phyloP scores from a whole-genome alignment of 2,888 invertebrate genomes.

The Megastigmus dorsalis region DNA sequence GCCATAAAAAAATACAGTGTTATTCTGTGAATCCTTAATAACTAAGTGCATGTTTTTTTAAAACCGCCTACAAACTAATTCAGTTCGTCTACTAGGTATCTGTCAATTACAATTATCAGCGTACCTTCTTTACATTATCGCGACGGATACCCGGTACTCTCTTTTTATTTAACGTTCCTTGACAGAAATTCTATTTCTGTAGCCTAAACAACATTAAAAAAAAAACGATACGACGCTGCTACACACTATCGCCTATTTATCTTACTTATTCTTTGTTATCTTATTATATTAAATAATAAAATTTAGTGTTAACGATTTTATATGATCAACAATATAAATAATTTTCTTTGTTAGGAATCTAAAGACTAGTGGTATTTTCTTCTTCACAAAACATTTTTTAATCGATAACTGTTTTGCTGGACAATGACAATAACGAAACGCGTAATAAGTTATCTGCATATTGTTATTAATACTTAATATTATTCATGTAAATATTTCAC shows the following conservation, averaged over 20 bases:
- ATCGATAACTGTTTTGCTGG: constrained; percentile 2
- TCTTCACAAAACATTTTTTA: neutral
- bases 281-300: constrained; percentile 20
- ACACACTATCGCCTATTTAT: constrained; percentile 10
- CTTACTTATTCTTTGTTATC: neutral
- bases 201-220: constrained; percentile 2
- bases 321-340: constrained; percentile 37
- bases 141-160: neutral
- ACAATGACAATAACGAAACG: neutral
- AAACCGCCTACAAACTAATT: constrained; percentile 9
- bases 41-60: constrained; percentile 4
- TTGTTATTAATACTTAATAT: neutral
- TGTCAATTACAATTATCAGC: neutral
- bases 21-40: constrained; percentile 12
- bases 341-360: constrained; percentile 38
- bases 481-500: neutral
- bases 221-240: neutral
- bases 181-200: neutral
- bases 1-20: constrained; percentile 43
- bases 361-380: constrained; percentile 43
- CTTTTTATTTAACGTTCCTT: neutral
- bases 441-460: neutral
- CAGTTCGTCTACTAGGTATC: neutral
- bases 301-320: constrained; percentile 43
- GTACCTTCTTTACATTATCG: neutral